Evolutionary conservation across 2,888 invertebrate species (phyloP), one percentile per base, ranked within the genome.

Genomic region (Ophion ventricosus): DNA sequence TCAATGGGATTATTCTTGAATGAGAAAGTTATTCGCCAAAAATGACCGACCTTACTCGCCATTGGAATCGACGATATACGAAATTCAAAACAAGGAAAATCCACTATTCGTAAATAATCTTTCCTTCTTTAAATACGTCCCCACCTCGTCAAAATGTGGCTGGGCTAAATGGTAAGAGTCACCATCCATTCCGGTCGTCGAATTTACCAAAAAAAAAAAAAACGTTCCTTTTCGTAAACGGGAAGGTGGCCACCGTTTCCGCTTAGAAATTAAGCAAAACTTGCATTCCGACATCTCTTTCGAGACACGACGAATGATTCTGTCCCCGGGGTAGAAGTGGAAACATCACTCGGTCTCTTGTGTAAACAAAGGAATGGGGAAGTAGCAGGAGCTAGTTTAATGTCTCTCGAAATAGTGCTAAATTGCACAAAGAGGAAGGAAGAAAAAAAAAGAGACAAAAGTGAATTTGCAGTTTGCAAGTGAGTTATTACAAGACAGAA

Each of bases 401-500:
- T 29, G 40, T 17, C 59, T 73, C 59, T 40, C 40, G 29, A 56
- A 64, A 57, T 29, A 73, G 64, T 76, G 59, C 67, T 25, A 77
- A 29, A 40, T 84, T 72, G 64, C 73, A 80, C 54, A 79, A 75
- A 78, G 66, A 54, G 49, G 66, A 80, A 49, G 64, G 43, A 80
- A 83, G 86, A 86, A 57, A 66, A 73, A 61, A 57, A 66, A 59
- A 49, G 49, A 80, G 54, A 40, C 80, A 88, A 87, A 87, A 88
- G 89, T 76, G 79, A 73, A 93, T 92, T 93, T 93, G 93, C 93
- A 93, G 92, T 93, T 7, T 92, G 91, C 93, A 92, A 93, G 85
- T 88, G 83, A 85, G 82, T 70, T 87, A 82, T 87, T 86, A 81
- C 76, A 83, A 79, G 25, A 83, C 63, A 35, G 17, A 84, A 87